Evolutionary conservation across 2,113 vertebrate species (phyloP).

Genomic region (Tychaedon coryphoeus): DNA sequence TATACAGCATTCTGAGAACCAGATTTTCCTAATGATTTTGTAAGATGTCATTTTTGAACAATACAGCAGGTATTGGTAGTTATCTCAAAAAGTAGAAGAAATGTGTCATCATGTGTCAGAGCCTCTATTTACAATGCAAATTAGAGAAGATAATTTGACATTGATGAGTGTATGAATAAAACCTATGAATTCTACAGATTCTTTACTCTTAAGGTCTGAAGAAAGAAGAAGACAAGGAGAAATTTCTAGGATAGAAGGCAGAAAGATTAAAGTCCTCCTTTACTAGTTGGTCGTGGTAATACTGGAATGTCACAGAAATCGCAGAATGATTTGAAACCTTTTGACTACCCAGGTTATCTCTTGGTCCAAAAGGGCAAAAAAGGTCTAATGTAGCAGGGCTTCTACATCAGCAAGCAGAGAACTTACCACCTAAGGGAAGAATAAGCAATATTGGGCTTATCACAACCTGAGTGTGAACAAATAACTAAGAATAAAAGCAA

Average conservation of each 20-base stretch:
- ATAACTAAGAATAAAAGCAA: not conserved
- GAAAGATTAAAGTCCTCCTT: not conserved
- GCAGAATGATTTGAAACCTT: not conserved
- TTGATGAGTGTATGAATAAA: not conserved
- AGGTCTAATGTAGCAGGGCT: not conserved
- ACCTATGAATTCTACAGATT: not conserved
- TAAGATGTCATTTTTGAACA: not conserved
- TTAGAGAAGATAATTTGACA: slow-evolving; percentile 24
- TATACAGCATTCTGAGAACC: not conserved
- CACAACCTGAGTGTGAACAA: not conserved
- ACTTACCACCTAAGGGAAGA: not conserved
- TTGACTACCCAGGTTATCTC: not conserved
- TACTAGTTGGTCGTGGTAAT: not conserved
- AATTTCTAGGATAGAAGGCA: not conserved
- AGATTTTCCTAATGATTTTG: not conserved
- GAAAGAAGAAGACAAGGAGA: not conserved
- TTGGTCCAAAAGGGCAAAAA: not conserved
- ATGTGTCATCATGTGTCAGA: not conserved
- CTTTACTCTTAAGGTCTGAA: not conserved
- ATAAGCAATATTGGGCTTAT: not conserved
- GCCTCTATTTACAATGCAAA: slow-evolving; percentile 6
- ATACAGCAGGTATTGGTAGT: not conserved
- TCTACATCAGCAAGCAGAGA: not conserved
- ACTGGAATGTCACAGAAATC: not conserved
- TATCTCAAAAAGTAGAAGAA: not conserved